A percentile compares a stretch with the other conserved stretches of the same genome.
Conservation (phyloP, 2,888 invertebrate genomes). For the Hirtodrosophila alboralis region DNA sequence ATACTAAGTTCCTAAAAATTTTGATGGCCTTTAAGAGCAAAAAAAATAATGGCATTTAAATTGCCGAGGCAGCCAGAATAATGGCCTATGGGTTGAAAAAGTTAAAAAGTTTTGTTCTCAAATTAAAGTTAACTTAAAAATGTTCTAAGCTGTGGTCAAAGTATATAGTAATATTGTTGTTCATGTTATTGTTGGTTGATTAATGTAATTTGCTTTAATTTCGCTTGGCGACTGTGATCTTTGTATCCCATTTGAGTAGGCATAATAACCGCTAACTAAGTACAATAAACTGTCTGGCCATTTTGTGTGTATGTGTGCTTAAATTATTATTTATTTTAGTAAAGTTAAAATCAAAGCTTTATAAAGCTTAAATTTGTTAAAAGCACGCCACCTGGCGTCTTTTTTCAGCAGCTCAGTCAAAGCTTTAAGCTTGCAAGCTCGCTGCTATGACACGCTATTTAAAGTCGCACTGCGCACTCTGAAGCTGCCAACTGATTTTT, state of each 20-base stretch:
- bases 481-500: slow-evolving; percentile 4
- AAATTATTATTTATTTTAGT: slow-evolving; percentile 11
- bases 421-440: slow-evolving; percentile 21
- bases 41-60: not conserved
- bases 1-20: slow-evolving; percentile 41
- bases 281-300: not conserved
- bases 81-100: slow-evolving; percentile 22
- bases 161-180: slow-evolving; percentile 19
- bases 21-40: slow-evolving; percentile 29
- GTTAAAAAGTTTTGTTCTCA: slow-evolving; percentile 5
- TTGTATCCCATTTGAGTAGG: slow-evolving; percentile 57
- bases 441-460: slow-evolving; percentile 9
- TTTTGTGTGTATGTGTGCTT: not conserved
- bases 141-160: slow-evolving; percentile 34
- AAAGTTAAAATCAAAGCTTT: slow-evolving; percentile 17
- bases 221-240: slow-evolving; percentile 59
- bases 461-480: not conserved
- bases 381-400: slow-evolving; percentile 30
- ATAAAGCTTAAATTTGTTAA: slow-evolving; percentile 3
- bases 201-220: slow-evolving; percentile 60
- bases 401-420: not conserved
- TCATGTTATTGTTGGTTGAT: slow-evolving; percentile 31
- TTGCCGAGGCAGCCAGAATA: not conserved
- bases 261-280: slow-evolving; percentile 13
- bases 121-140: slow-evolving; percentile 16